phyloP scores from a whole-genome alignment of 2,113 vertebrate species.

The Dromas ardeola region DNA sequence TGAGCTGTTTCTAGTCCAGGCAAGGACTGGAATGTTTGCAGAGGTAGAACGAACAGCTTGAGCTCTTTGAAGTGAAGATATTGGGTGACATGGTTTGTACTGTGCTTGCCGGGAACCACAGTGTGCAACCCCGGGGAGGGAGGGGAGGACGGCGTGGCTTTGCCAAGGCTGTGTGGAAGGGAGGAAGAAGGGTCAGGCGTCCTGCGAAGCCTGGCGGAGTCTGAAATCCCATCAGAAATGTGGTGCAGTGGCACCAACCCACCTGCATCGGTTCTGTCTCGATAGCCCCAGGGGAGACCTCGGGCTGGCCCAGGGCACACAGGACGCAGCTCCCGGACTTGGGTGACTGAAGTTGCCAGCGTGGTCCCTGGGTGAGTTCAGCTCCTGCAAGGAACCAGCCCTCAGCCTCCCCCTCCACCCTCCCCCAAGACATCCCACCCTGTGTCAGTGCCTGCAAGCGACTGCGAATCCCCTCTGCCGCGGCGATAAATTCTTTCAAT shows the following conservation, averaged over 20 bases:
- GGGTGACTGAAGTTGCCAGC: background rate
- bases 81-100: fast-evolving
- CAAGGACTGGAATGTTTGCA: background rate
- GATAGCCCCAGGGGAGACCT: background rate
- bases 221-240: background rate
- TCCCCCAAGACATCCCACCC: background rate
- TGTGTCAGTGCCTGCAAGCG: background rate
- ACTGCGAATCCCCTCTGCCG: background rate
- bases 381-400: background rate
- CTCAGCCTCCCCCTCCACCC: background rate
- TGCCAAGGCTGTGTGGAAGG: background rate
- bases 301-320: background rate
- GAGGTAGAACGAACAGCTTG: background rate
- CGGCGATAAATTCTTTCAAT: background rate
- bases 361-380: fast-evolving
- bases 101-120: background rate
- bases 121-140: fast-evolving
- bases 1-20: background rate
- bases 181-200: background rate
- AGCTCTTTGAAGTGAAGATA: background rate
- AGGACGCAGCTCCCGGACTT: fast-evolving
- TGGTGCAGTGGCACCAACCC: background rate
- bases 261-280: fast-evolving
- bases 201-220: background rate
- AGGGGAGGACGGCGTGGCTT: fast-evolving